A percentile compares a stretch with the other conserved stretches of the same genome.
Conservation (phyloP, 2,113 vertebrate species). For the Dolichotis patagonum region DNA sequence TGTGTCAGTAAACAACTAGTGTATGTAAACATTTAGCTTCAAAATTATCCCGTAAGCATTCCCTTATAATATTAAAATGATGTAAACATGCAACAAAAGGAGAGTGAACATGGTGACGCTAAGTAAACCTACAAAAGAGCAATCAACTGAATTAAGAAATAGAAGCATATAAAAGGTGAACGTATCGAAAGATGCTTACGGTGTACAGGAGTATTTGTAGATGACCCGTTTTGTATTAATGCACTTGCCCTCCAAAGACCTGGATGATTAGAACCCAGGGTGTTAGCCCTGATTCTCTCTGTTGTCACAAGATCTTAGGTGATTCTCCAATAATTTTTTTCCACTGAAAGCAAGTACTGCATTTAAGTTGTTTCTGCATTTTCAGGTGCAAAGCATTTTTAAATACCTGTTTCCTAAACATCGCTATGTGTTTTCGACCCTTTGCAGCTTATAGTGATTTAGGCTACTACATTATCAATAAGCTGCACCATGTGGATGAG, state of each 20-base stretch:
- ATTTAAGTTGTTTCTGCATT: neutral
- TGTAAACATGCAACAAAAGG: neutral
- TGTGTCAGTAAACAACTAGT: neutral
- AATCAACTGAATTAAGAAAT: neutral
- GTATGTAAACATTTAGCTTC: neutral
- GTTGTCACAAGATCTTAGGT: neutral
- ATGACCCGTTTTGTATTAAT: neutral
- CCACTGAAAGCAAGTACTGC: neutral
- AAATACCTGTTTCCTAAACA: neutral
- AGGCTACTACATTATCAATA: constrained; percentile 99
- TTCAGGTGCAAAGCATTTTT: neutral
- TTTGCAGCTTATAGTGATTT: constrained; percentile 93
- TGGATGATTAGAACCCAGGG: neutral
- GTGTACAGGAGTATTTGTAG: neutral
- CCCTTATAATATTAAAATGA: neutral
- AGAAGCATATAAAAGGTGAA: neutral
- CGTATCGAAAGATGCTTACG: neutral
- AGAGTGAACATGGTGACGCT: neutral
- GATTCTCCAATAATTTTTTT: constrained; percentile 1
- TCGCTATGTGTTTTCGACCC: neutral
- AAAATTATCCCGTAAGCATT: neutral
- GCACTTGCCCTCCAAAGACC: neutral
- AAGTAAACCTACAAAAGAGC: neutral
- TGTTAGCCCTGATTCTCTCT: neutral
- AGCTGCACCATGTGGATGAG: constrained; percentile 98